A percentile compares a stretch with the other conserved stretches of the same genome.
Conservation (phyloP, 2,888 invertebrate genomes). For the Drosophila percnosoma region DNA sequence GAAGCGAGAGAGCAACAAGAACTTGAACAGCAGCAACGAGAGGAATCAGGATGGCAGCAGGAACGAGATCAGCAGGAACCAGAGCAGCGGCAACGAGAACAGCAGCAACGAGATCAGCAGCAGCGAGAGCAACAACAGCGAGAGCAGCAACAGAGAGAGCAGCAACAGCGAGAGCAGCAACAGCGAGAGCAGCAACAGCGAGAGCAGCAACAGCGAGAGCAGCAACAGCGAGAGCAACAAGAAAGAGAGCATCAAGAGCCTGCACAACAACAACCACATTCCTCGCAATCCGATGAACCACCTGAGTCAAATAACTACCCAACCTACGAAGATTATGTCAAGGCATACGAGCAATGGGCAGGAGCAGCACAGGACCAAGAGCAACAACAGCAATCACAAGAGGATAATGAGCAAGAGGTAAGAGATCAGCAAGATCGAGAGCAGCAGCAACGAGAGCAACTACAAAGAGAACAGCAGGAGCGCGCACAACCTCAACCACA, state of each 20-base stretch:
- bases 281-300: not conserved
- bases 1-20: slow-evolving; percentile 31
- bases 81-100: rapidly evolving
- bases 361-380: slow-evolving; percentile 6
- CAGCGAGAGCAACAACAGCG: not conserved
- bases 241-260: slow-evolving; percentile 29
- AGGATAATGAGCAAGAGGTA: not conserved
- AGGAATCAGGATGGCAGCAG: not conserved
- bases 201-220: not conserved
- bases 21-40: slow-evolving; percentile 43
- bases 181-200: not conserved
- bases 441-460: not conserved
- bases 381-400: not conserved
- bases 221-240: not conserved
- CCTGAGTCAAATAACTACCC: slow-evolving; percentile 13
- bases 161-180: not conserved
- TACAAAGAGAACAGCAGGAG: slow-evolving; percentile 33
- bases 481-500: not conserved
- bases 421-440: not conserved
- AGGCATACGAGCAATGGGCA: slow-evolving; percentile 34
- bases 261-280: not conserved
- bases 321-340: slow-evolving; percentile 53
- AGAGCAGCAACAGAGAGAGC: not conserved
- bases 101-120: too few species aligned
- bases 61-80: too few species aligned